Evolutionary conservation across 1,140 invertebrate species (phyloP), one percentile per base, ranked within the genome.

Genomic region (Caenorhabditis remanei): DNA sequence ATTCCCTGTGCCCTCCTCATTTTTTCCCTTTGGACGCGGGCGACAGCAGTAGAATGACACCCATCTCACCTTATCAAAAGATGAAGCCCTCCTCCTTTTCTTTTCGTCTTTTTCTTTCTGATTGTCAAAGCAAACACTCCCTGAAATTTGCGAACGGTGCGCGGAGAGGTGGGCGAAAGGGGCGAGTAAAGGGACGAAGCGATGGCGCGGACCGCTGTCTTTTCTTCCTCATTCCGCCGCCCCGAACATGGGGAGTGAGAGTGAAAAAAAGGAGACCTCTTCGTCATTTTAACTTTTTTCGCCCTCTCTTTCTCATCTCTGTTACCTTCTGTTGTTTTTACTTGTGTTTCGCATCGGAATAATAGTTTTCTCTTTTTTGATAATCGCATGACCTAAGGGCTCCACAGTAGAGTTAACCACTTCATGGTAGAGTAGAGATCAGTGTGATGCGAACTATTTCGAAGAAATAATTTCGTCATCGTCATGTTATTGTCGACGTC

Each of bases 261-360:
- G 32, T 32, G 32, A 11, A 40, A 24, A 71, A 79, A 19, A 4
- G n/a, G 40, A 79, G 9, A 41, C 43, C 71, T 50, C 46, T 50
- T 79, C 46, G 71, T 79, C 71, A 79, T 79, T 79, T 79, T 53
- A 79, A 48, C 71, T 79, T 53, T 79, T 71, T 50, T 53, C n/a
- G 24, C 46, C 11, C 71, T 71, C 41, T 71, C 21, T 24, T 21
- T 53, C 46, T 43, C 24, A 46, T 24, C 24, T 79, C n/a, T 46
- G 1, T 21, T 24, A 14, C 9, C 71, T 79, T 41, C 46, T 43
- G 2, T 53, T 79, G n/a, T 24, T 53, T 79, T 79, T 40, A 43
- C 40, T 46, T 24, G 11, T 24, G n/a, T 53, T 41, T 48, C n/a
- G n/a, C n/a, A n/a, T n/a, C 14, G 41, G 4, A 46, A 19, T 19